phyloP scores from a whole-genome alignment of 2,888 invertebrate genomes.

The Pristionchus exspectatus region DNA sequence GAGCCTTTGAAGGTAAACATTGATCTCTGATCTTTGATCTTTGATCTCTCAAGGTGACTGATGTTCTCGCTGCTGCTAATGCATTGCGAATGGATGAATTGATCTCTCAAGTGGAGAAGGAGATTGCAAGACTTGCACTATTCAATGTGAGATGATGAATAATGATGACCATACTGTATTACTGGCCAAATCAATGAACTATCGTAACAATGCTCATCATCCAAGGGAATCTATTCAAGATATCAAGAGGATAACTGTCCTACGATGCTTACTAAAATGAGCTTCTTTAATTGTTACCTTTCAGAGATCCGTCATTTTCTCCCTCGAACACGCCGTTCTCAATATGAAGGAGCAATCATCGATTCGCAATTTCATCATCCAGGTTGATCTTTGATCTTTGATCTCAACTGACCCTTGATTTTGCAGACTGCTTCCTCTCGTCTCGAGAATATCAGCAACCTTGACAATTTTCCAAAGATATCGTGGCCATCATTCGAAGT shows the following conservation, averaged over 20 bases:
- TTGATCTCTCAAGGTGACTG: conserved; percentile 10
- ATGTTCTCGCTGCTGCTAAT: conserved; percentile 32
- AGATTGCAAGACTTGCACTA: not conserved
- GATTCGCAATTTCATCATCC: not conserved
- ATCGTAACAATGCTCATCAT: not conserved
- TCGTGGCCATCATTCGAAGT: conserved; percentile 25
- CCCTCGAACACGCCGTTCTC: conserved; percentile 42
- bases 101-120: conserved; percentile 4
- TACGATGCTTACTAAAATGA: not conserved
- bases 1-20: not conserved
- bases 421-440: not conserved
- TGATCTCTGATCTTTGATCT: conserved; percentile 17
- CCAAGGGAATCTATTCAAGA: too few relatives aligned
- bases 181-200: too few relatives aligned
- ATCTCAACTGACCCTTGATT: not conserved
- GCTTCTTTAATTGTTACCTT: not conserved
- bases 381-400: conserved; percentile 35
- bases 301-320: not conserved
- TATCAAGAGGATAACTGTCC: not conserved
- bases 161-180: not conserved
- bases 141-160: conserved; percentile 8
- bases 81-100: not conserved
- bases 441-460: not conserved
- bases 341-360: not conserved
- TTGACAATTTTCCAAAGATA: not conserved